Evolutionary conservation across 2,113 vertebrate species (phyloP), one percentile per base, ranked within the genome.

Genomic region (Oreochromis tanganicae): DNA sequence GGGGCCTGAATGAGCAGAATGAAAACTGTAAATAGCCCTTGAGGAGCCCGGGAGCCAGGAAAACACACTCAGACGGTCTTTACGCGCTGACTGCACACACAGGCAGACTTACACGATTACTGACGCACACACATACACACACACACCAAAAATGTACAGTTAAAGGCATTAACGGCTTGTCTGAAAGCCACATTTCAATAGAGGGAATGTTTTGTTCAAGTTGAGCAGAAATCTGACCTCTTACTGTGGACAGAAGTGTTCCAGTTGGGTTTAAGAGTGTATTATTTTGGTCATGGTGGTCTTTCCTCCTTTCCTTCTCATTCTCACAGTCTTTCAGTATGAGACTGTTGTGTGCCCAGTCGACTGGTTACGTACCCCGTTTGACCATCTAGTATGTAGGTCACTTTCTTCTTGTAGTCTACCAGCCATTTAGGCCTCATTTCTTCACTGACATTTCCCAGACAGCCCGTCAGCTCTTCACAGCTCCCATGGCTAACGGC

Each of bases 281-380:
- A 90, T 93, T 94, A 88, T 93, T 96, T 93, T 91, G 91, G 90
- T 94, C 84, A 83, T 61, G 89, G 85, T 91, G 91, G 91, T 92
- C 91, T 85, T 46, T 85, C 84, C 57, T 11, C 88, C 78, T 82
- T 66, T 75, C 68, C 66, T 32, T 54, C 21, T 87, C 27, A 5
- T n/a, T 59, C 59, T 63, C 43, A 56, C 32, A 85, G 24, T 85
- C 56, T 88, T 66, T 57, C 16, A 50, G 73, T 19, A 50, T 50
- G 17, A 36, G 27, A 80, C 36, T 50, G 63, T 46, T 81, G 66
- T 80, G 66, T 54, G 56, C 68, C 55, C 5, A 52, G 63, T 79
- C 5, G 43, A 87, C 82, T 85, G 57, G 57, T 91, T 88, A 84
- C 7, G 27, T 54, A 84, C 52, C 34, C 32, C 5, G 36, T 84